A percentile compares a stretch with the other conserved stretches of the same genome.
Conservation (phyloP, 2,113 vertebrate genomes). For the Sebastes fasciatus region DNA sequence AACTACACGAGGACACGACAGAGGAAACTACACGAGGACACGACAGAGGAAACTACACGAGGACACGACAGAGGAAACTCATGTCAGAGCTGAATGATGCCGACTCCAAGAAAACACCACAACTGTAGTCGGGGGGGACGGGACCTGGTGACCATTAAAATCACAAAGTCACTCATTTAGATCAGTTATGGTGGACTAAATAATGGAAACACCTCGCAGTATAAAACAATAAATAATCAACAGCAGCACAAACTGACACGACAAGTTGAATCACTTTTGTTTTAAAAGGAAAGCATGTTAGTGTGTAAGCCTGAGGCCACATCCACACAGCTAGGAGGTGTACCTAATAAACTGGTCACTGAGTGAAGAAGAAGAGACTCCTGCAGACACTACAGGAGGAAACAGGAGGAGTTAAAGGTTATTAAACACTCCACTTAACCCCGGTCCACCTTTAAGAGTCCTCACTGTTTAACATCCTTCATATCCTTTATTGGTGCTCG, state of each 20-base stretch:
- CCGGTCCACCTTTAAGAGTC: conserved; percentile 15
- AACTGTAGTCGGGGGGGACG: background rate
- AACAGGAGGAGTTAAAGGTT: background rate
- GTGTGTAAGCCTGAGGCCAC: no score
- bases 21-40: conserved; percentile 17
- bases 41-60: background rate
- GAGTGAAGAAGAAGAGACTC: background rate
- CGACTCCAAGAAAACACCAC: background rate
- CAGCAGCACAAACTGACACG: no score
- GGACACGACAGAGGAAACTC: conserved; percentile 11
- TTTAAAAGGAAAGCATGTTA: no score
- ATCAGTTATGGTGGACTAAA: background rate
- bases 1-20: conserved; percentile 1
- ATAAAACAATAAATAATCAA: background rate
- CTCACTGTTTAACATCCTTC: conserved; percentile 6
- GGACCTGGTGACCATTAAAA: no score
- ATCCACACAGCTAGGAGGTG: no score
- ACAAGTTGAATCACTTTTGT: no score
- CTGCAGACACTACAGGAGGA: conserved; percentile 13
- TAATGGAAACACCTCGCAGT: background rate
- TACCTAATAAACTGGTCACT: background rate
- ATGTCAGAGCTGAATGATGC: background rate
- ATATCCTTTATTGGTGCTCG: conserved; percentile 24
- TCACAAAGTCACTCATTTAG: no score
- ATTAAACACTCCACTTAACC: background rate